These are phyloP conservation scores for Gorsachius goisagi DNA, from an alignment of 2,113 vertebrate species.

Conservation along the genomic window DNA sequence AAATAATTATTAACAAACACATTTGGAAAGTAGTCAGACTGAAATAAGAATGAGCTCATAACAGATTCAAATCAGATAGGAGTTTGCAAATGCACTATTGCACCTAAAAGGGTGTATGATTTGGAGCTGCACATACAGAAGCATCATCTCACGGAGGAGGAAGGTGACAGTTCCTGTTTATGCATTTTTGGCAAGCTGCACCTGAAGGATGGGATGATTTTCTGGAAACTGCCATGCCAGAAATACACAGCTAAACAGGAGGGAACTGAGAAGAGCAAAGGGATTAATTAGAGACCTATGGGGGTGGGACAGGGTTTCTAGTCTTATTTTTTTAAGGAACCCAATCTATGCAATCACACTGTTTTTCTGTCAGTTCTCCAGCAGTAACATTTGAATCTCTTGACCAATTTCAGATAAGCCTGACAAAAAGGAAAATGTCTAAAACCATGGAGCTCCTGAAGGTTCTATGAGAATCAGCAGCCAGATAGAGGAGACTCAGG, in stretches of 20 bases:
- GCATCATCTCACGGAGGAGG: constrained; percentile 24
- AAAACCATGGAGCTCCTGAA: not conserved
- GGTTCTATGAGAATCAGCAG: not conserved
- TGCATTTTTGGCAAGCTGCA: constrained; percentile 48
- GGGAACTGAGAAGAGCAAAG: constrained; percentile 34
- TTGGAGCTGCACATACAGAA: not conserved
- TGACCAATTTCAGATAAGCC: not conserved
- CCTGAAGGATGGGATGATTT: constrained; percentile 41
- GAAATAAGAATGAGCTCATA: not conserved
- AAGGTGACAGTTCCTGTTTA: constrained; percentile 60
- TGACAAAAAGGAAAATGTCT: not conserved
- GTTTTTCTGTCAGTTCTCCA: not conserved
- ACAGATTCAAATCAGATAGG: not conserved
- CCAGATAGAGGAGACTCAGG: not conserved
- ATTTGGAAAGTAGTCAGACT: not conserved
- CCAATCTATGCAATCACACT: not conserved
- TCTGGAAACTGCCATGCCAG: constrained; percentile 36
- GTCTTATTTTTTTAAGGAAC: not conserved
- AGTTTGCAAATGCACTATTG: not conserved
- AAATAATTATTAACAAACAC: not conserved
- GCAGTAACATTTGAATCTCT: not conserved
- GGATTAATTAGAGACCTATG: constrained; percentile 38
- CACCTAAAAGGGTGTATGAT: not conserved
- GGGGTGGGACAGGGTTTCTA: constrained; percentile 3
- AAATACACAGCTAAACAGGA: constrained; percentile 37